A percentile compares a stretch with the other conserved stretches of the same genome.
phyloP scores from a whole-genome alignment of 2,113 vertebrate genomes.

The Pyrgilauda ruficollis region DNA sequence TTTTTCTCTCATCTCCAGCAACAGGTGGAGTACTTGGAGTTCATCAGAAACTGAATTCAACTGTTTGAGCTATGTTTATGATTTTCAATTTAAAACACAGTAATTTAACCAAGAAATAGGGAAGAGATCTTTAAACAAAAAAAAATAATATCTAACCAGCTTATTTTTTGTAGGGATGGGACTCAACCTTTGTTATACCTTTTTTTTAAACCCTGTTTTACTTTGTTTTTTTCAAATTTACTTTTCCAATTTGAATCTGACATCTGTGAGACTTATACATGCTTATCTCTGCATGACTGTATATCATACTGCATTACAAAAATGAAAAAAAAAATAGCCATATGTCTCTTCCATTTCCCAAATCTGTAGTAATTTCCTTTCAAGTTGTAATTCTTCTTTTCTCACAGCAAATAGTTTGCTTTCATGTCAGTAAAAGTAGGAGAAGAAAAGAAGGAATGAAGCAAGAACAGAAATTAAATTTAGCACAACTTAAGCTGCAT shows the following conservation, averaged over 20 bases:
- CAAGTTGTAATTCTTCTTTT: background rate
- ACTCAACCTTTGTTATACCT: rapidly evolving
- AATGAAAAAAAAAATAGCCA: background rate
- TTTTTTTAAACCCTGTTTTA: background rate
- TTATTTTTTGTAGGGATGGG: background rate
- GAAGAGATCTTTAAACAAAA: background rate
- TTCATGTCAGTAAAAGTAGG: background rate
- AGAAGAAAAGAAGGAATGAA: background rate
- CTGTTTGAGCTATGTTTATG: background rate
- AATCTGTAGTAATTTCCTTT: background rate
- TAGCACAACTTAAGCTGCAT: background rate
- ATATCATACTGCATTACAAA: background rate
- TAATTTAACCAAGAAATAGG: background rate
- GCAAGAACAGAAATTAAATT: background rate
- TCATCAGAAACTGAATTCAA: background rate
- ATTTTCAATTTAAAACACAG: background rate
- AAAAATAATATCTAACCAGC: background rate
- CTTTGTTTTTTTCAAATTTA: background rate
- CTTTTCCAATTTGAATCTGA: background rate
- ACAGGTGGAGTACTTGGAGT: background rate
- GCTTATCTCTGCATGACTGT: background rate
- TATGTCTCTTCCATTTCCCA: background rate
- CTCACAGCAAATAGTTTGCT: background rate
- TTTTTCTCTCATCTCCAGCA: background rate
- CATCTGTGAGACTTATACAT: background rate